These are phyloP conservation scores for Crypturellus tataupa DNA, from an alignment of 2,797 vertebrate species.

Conservation along the genomic window DNA sequence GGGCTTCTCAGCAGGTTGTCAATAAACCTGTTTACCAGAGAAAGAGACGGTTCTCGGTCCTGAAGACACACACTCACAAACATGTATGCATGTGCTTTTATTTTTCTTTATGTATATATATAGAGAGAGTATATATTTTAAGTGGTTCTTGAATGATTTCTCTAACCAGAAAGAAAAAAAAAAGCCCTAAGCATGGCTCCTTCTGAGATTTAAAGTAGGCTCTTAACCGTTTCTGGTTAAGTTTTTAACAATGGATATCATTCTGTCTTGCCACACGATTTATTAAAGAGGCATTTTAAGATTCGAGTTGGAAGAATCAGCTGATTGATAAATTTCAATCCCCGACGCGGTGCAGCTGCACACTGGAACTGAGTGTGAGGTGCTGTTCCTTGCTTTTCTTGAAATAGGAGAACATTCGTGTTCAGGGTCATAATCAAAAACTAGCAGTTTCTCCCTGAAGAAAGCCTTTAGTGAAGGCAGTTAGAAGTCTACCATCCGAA, in stretches of 20 bases:
- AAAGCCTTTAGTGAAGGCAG: not conserved
- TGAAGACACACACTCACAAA: not conserved
- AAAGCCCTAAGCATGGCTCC: not conserved
- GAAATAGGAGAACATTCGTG: not conserved
- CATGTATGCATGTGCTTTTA: too few species aligned
- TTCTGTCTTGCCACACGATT: not conserved
- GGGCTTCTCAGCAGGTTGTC: not conserved
- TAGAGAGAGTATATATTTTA: not conserved
- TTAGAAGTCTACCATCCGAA: not conserved
- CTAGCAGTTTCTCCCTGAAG: not conserved
- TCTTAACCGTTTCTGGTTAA: rapidly evolving
- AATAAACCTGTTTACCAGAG: rapidly evolving
- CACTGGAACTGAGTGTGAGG: not conserved
- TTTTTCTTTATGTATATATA: too few species aligned
- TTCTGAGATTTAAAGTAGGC: not conserved
- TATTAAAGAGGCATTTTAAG: not conserved
- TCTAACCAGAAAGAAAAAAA: not conserved
- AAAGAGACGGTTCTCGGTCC: not conserved
- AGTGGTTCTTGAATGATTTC: not conserved
- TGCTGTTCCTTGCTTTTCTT: not conserved
- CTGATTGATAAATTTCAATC: not conserved
- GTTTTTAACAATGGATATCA: not conserved
- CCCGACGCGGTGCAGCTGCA: not conserved
- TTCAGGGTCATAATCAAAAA: not conserved
- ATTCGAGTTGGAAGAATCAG: not conserved